Conservation (phyloP, 1,140 invertebrate species). For the Atopsyche davidsoni region DNA sequence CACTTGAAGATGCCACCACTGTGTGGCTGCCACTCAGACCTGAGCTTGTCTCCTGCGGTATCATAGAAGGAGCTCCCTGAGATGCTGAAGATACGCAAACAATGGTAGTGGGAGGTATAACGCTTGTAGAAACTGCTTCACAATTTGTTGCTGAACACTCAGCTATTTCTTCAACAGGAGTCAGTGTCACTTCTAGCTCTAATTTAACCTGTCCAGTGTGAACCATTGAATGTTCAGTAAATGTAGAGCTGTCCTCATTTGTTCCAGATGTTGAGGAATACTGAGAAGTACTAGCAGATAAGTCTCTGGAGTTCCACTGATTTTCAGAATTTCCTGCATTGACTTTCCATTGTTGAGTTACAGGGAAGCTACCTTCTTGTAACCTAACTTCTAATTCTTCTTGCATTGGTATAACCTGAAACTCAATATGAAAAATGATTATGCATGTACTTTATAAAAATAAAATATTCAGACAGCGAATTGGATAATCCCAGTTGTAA, state of each 20-base stretch:
- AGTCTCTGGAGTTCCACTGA: constrained; percentile 9
- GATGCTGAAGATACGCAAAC: constrained; percentile 45
- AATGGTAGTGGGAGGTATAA: constrained; percentile 49
- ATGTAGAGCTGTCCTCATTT: neutral
- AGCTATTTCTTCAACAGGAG: constrained; percentile 32
- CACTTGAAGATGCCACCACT: constrained; percentile 15
- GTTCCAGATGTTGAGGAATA: neutral
- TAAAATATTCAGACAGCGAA: too few species aligned
- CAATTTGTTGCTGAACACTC: constrained; percentile 26
- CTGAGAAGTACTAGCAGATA: neutral
- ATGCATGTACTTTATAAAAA: too few species aligned
- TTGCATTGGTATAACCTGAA: constrained; percentile 48
- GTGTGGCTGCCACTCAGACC: neutral
- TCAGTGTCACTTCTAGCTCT: constrained; percentile 49
- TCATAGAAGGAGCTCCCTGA: constrained; percentile 12
- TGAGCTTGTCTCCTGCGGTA: constrained; percentile 8
- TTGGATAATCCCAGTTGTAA: too few species aligned
- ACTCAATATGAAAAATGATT: too few species aligned
- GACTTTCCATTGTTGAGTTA: constrained; percentile 37
- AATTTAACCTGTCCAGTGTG: constrained; percentile 41
- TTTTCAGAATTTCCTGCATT: constrained; percentile 26
- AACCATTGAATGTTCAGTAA: constrained; percentile 13
- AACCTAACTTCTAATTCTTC: constrained; percentile 48
- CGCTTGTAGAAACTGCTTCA: constrained; percentile 35
- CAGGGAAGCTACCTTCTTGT: constrained; percentile 42